Evolutionary conservation across 2,888 invertebrate genomes (phyloP).

Genomic region (Chrysolina americana): DNA sequence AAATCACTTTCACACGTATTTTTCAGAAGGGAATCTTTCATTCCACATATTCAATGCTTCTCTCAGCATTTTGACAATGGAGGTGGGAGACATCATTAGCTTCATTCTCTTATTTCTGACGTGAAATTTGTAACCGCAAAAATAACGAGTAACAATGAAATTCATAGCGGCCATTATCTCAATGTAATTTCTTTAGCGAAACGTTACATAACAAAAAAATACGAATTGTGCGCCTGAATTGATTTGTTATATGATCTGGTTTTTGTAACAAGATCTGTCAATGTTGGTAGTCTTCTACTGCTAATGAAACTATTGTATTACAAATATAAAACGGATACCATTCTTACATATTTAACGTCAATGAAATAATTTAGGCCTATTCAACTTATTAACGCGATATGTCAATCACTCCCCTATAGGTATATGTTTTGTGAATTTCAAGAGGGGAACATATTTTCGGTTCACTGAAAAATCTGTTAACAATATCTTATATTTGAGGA

Average conservation of each 20-base stretch:
- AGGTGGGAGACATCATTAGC: background rate
- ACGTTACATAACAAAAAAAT: background rate
- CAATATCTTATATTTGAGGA: background rate
- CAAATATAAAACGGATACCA: background rate
- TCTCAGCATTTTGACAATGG: too few relatives aligned
- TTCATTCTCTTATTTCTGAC: background rate
- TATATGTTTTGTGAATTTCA: background rate
- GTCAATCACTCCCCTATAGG: conserved; percentile 23
- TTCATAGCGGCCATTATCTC: background rate
- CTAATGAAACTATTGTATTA: conserved; percentile 31
- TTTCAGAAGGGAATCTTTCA: too few relatives aligned
- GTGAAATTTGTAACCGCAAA: background rate
- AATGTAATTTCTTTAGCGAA: background rate
- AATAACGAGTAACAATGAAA: background rate
- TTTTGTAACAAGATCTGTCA: conserved; percentile 28
- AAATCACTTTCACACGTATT: too few relatives aligned
- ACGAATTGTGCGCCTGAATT: background rate
- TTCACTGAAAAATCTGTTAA: too few relatives aligned
- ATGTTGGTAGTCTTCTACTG: conserved; percentile 4
- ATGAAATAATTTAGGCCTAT: conserved; percentile 10
- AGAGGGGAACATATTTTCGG: background rate
- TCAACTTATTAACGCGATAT: conserved; percentile 4
- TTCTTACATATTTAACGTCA: background rate
- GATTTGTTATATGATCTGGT: conserved; percentile 16
- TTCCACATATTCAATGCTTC: too few relatives aligned